Base-by-base conservation (phyloP, 1,140 invertebrate species). In the Matsumurasca onukii region DNA sequence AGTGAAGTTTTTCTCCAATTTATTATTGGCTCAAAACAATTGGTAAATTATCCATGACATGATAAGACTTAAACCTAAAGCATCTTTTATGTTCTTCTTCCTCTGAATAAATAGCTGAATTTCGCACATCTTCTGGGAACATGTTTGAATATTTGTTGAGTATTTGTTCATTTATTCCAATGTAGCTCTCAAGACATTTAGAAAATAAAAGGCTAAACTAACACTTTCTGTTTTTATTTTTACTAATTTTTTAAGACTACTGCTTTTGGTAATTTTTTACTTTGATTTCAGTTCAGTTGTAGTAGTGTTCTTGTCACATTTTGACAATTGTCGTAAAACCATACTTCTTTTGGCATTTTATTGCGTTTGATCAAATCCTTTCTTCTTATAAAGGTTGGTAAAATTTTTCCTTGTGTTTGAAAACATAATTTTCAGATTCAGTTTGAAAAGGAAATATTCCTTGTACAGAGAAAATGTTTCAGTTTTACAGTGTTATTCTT, bases 311-410 rank as follows among this genome's bases (percentile, higher is more conserved):
- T 12, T 45, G 9, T 17, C 34, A 9, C 34, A 45, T 45, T 17
- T 45, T 51, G 3, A 51, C n/a, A 3, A 20, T 51, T 51, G 49
- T 20, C 5, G 24, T 51, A 51, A 20, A 51, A 51, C 49, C 49
- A 51, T 20, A 51, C 24, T 5, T 5, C 24, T 51, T 51, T 20
- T 5, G 49, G 49, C 49, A 51, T 51, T 20, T 51, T 22, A 20
- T 51, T 22, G n/a, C n/a, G n/a, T n/a, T 51, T 51, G n/a, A 51
- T 17, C 24, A 51, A 51, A 51, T 51, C 49, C n/a, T 51, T 51
- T 20, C 49, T 51, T 51, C 24, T 51, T 12, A 51, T 51, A 5
- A 51, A 51, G 24, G 49, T 12, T 3, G 49, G 49, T 20, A 9
- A n/a, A 51, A 20, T 51, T 3, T 51, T 51, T 12, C 24, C n/a